Evolutionary conservation across 2,113 vertebrate species (phyloP).

Genomic region (Lethenteron reissneri): DNA sequence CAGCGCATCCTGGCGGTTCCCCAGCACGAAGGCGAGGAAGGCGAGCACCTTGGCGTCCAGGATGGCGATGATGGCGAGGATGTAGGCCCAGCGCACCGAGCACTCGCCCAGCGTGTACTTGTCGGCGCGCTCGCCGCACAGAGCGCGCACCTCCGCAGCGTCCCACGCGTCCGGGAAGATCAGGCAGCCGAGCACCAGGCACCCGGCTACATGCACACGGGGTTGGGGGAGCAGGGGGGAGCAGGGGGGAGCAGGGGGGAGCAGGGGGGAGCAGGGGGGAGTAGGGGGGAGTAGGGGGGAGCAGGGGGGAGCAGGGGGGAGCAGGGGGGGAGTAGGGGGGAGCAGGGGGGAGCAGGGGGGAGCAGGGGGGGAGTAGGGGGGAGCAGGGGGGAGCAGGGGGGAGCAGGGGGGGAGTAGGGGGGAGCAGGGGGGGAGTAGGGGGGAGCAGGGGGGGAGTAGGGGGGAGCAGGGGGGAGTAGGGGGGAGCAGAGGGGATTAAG

Average conservation of each 20-base stretch:
- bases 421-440: too few relatives aligned
- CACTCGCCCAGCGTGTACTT: conserved; percentile 87
- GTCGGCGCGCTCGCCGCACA: conserved; percentile 79
- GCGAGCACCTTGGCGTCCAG: conserved; percentile 68
- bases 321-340: too few relatives aligned
- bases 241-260: too few relatives aligned
- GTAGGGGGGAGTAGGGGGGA: too few relatives aligned
- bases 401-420: too few relatives aligned
- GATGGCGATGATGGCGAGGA: conserved; percentile 89
- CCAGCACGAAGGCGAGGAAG: conserved; percentile 72
- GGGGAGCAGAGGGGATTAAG: background rate
- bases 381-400: too few relatives aligned
- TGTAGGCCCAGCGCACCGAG: conserved; percentile 93
- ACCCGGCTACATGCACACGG: conserved; percentile 28
- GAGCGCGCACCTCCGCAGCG: conserved; percentile 49
- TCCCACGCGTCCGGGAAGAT: conserved; percentile 97
- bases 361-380: too few relatives aligned
- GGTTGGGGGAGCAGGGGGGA: too few relatives aligned
- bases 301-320: too few relatives aligned
- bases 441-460: background rate
- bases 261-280: too few relatives aligned
- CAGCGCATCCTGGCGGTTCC: conserved; percentile 71
- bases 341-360: too few relatives aligned
- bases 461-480: conserved; percentile 1
- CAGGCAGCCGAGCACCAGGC: conserved; percentile 77